phyloP scores from a whole-genome alignment of 1,140 invertebrate genomes.

The Frieseomelitta varia region DNA sequence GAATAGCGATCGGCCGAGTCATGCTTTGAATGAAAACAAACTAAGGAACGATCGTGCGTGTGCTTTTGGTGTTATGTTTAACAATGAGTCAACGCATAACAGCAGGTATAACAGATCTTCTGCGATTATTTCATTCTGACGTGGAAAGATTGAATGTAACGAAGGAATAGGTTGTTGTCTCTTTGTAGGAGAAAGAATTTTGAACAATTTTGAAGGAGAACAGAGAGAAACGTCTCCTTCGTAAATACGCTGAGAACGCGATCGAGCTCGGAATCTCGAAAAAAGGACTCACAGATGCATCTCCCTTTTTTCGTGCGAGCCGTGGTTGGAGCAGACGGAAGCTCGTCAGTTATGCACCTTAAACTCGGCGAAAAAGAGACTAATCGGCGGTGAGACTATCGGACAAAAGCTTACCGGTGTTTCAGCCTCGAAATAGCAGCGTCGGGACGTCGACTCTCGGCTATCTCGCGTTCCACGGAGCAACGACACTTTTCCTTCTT shows the following conservation, averaged over 20 bases:
- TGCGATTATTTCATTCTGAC: not conserved
- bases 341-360: conserved; percentile 13
- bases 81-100: not conserved
- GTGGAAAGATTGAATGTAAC: not conserved
- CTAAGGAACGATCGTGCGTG: not conserved
- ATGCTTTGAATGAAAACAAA: conserved; percentile 23
- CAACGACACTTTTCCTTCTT: conserved; percentile 53
- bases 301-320: not conserved
- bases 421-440: conserved; percentile 70
- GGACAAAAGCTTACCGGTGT: conserved; percentile 59
- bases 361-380: conserved; percentile 10
- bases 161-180: not conserved
- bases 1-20: not conserved
- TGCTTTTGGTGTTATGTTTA: not conserved
- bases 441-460: conserved; percentile 60
- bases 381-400: not conserved
- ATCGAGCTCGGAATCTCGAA: conserved; percentile 9
- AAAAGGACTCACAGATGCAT: not conserved
- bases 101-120: not conserved
- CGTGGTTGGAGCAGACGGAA: not conserved
- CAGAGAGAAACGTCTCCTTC: conserved; percentile 14
- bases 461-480: conserved; percentile 55
- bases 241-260: conserved; percentile 35
- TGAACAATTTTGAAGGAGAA: no score
- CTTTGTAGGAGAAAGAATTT: not conserved